A percentile compares a stretch with the other conserved stretches of the same genome.
These are phyloP conservation scores for Geotrypetes seraphini DNA, from an alignment of 2,797 vertebrate genomes.

Conservation along the genomic window DNA sequence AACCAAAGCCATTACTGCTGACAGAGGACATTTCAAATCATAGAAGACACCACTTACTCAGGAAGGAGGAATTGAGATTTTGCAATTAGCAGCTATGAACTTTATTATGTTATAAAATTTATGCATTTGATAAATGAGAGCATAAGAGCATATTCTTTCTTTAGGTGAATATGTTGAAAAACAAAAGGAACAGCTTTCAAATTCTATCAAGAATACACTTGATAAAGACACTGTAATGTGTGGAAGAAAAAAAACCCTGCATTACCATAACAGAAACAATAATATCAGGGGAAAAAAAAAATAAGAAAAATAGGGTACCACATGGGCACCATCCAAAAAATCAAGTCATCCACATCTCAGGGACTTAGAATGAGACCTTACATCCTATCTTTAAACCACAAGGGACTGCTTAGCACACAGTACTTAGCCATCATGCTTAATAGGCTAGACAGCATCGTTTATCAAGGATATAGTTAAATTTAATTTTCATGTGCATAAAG, in stretches of 20 bases:
- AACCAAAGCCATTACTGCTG: background rate
- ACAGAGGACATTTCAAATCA: background rate
- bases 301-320: background rate
- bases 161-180: background rate
- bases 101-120: too few relatives aligned
- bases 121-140: background rate
- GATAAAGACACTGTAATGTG: background rate
- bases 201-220: constrained; percentile 14
- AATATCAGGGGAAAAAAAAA: too few relatives aligned
- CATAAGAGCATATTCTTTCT: background rate
- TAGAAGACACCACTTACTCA: background rate
- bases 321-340: constrained; percentile 1
- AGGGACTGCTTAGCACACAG: constrained; percentile 42
- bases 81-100: too few relatives aligned
- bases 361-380: too few relatives aligned
- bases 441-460: constrained; percentile 41
- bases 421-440: constrained; percentile 54
- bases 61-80: background rate
- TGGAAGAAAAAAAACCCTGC: background rate
- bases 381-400: constrained; percentile 22
- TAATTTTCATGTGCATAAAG: constrained; percentile 54
- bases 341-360: too few relatives aligned
- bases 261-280: too few relatives aligned
- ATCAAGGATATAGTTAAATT: constrained; percentile 59
- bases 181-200: background rate